phyloP scores from a whole-genome alignment of 2,888 invertebrate species.

The Thysanoteuthis rhombus region DNA sequence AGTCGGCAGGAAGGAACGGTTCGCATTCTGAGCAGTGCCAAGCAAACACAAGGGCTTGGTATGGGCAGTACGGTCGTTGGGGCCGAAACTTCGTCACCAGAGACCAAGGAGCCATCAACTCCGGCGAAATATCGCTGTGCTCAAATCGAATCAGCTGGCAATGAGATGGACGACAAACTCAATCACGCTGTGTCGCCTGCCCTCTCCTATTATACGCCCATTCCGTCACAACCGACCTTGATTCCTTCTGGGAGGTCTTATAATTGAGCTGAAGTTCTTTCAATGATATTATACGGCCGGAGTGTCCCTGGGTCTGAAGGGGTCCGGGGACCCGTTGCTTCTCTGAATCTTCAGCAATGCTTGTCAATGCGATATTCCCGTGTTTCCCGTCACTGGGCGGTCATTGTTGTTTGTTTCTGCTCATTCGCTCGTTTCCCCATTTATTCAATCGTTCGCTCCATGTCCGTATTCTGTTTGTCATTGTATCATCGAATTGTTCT shows the following conservation, averaged over 20 bases:
- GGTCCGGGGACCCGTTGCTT: background rate
- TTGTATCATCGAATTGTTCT: background rate
- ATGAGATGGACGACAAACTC: background rate
- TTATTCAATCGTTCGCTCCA: background rate
- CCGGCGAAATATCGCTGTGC: background rate
- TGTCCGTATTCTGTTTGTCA: background rate
- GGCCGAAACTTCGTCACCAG: background rate
- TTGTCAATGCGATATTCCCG: background rate
- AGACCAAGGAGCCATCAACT: background rate
- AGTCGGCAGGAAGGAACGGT: background rate
- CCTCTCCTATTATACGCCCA: background rate
- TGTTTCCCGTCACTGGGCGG: background rate
- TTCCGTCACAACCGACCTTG: background rate
- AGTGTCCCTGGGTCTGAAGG: background rate
- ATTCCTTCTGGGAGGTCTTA: background rate
- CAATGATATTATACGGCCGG: background rate
- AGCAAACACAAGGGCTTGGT: background rate
- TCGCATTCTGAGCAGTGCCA: background rate
- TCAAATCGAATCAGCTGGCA: background rate
- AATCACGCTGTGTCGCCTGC: background rate
- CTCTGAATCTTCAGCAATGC: background rate
- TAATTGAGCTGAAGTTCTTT: constrained; percentile 12
- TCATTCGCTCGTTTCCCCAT: background rate
- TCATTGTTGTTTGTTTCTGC: background rate
- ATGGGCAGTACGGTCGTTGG: background rate